Conservation (phyloP, 53 echinoderm and acorn worm species). For the Luidia sarsii region DNA sequence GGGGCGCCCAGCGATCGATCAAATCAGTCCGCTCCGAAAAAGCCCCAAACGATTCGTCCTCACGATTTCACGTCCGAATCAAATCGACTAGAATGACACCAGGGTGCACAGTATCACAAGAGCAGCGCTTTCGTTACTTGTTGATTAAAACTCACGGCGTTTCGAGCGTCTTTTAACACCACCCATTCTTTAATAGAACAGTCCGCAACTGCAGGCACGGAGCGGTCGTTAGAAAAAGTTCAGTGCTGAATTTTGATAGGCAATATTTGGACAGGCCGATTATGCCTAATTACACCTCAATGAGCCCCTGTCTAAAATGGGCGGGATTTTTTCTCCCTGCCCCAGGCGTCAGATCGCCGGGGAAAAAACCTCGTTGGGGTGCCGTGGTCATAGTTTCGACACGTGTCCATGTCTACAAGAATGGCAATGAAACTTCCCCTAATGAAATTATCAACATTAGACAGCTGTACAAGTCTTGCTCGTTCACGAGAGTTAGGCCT, state of each 20-base stretch:
- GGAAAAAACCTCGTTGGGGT: constrained; percentile 13
- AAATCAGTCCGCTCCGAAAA: constrained; percentile 16
- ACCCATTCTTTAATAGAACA: constrained; percentile 28
- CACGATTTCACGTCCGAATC: too few relatives aligned
- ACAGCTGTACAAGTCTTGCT: too few relatives aligned
- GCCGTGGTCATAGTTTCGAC: not conserved
- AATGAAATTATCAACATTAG: too few relatives aligned
- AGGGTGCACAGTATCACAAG: too few relatives aligned
- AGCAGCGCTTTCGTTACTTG: too few relatives aligned
- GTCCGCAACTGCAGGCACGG: constrained; percentile 24
- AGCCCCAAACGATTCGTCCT: too few relatives aligned
- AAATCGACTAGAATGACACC: too few relatives aligned
- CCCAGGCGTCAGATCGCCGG: constrained; percentile 34
- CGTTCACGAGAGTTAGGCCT: too few relatives aligned
- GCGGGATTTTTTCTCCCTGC: constrained; percentile 59
- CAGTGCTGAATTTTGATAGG: constrained; percentile 33
- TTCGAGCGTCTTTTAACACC: too few relatives aligned
- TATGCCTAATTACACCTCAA: constrained; percentile 63
- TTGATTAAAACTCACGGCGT: too few relatives aligned
- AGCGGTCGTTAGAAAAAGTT: constrained; percentile 25
- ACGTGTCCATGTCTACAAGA: too few relatives aligned
- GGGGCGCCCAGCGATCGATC: not conserved
- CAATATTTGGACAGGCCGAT: constrained; percentile 66
- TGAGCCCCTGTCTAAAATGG: constrained; percentile 53
- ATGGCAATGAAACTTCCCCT: too few relatives aligned